Evolutionary conservation across 2,888 invertebrate genomes (phyloP).

Genomic region (Caenorhabditis becei): DNA sequence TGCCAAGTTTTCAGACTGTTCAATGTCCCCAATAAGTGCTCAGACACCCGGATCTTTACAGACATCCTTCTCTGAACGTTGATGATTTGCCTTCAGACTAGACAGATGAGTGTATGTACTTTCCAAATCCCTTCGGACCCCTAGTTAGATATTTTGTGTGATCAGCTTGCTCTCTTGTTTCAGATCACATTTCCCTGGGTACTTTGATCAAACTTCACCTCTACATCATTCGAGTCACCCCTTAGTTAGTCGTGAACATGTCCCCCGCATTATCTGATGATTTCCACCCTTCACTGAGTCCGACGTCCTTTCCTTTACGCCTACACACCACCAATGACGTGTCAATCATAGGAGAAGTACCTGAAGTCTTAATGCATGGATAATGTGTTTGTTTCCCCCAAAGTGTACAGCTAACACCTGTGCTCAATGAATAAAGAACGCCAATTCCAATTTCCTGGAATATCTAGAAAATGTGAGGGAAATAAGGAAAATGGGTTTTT

Average conservation of each 20-base stretch:
- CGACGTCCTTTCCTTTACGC: conserved; percentile 17
- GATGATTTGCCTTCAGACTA: too few relatives aligned
- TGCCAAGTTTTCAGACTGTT: too few relatives aligned
- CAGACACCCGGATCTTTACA: too few relatives aligned
- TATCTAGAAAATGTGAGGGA: too few relatives aligned
- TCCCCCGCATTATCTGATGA: conserved; percentile 13
- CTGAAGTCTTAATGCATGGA: conserved; percentile 13
- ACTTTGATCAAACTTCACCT: not conserved
- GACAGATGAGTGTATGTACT: too few relatives aligned
- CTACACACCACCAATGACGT: conserved; percentile 35
- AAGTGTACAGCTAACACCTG: conserved; percentile 10
- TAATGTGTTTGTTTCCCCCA: conserved; percentile 30
- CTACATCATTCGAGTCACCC: not conserved
- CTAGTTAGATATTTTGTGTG: too few relatives aligned
- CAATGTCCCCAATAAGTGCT: too few relatives aligned
- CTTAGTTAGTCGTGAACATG: conserved; percentile 4
- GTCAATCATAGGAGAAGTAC: conserved; percentile 18
- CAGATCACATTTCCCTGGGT: not conserved
- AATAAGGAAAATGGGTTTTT: not conserved
- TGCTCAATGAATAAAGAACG: conserved; percentile 14
- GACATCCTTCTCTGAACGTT: too few relatives aligned
- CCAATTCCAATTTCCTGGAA: too few relatives aligned
- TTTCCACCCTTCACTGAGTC: conserved; percentile 20
- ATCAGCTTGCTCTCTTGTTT: too few relatives aligned
- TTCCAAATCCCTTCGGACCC: too few relatives aligned